A percentile compares a stretch with the other conserved stretches of the same genome.
Evolutionary conservation across 2,797 vertebrate species (phyloP).

Genomic region (Lagocephalus sceleratus): DNA sequence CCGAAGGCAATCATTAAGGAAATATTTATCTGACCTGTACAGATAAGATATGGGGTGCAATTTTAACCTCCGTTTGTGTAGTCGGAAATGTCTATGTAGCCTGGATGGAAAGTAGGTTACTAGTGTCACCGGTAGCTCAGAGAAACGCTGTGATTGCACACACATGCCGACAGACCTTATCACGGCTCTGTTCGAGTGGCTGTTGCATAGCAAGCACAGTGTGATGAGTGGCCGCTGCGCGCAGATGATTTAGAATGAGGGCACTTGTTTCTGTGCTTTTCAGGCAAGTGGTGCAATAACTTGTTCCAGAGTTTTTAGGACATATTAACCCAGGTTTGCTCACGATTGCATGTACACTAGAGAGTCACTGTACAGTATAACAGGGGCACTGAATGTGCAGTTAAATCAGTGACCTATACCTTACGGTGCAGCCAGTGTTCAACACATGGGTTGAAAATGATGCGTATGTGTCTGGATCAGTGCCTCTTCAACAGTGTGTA

Average conservation of each 20-base stretch:
- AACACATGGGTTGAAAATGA: too few species aligned
- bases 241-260: background rate
- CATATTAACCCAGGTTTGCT: too few species aligned
- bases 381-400: too few species aligned
- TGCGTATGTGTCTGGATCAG: too few species aligned
- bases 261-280: background rate
- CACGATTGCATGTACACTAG: too few species aligned
- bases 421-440: too few species aligned
- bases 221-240: background rate
- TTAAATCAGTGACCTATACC: too few species aligned
- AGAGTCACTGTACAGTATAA: too few species aligned
- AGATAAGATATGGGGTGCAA: background rate
- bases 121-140: constrained; percentile 8
- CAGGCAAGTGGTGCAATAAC: background rate
- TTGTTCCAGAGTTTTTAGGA: background rate
- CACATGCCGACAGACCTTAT: constrained; percentile 17
- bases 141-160: constrained; percentile 26
- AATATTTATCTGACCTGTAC: background rate
- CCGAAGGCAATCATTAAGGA: background rate
- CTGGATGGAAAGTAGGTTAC: constrained; percentile 23
- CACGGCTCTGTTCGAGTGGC: constrained; percentile 4
- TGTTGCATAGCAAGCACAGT: background rate
- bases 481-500: too few species aligned
- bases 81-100: background rate
- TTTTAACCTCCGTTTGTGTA: background rate